phyloP scores from a whole-genome alignment of 2,888 invertebrate genomes.

The Clivina fossor region DNA sequence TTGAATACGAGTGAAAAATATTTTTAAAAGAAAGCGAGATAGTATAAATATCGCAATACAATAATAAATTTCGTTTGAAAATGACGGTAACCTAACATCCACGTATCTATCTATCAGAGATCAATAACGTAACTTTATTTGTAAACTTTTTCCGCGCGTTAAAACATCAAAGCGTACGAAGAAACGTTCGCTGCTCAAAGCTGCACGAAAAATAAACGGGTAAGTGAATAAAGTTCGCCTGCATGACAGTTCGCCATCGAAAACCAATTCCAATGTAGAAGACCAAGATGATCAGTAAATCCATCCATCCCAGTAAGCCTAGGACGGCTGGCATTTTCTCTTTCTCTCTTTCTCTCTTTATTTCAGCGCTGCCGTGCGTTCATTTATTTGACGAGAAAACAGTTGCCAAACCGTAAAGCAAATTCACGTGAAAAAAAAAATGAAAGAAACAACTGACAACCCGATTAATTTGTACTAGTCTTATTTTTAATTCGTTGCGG shows the following conservation, averaged over 20 bases:
- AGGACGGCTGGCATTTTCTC: too few species aligned
- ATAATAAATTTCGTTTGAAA: constrained; percentile 31
- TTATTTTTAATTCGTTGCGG: constrained; percentile 31
- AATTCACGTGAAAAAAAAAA: not conserved
- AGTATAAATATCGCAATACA: constrained; percentile 29
- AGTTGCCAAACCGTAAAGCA: not conserved
- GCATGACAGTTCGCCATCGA: constrained; percentile 28
- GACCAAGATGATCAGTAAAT: constrained; percentile 16
- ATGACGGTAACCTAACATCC: constrained; percentile 15
- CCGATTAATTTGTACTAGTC: constrained; percentile 34
- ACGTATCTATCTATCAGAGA: constrained; percentile 28
- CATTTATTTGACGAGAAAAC: constrained; percentile 28
- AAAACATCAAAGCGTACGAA: constrained; percentile 31
- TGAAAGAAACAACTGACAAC: constrained; percentile 27
- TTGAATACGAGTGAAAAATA: constrained; percentile 24
- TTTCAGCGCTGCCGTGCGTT: constrained; percentile 27
- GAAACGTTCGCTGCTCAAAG: constrained; percentile 28
- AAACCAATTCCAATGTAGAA: constrained; percentile 30
- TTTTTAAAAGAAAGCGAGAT: too few species aligned
- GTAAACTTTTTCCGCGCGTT: constrained; percentile 32
- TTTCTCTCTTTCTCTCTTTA: constrained; percentile 17
- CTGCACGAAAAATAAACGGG: constrained; percentile 32
- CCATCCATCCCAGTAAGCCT: too few species aligned
- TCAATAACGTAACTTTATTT: constrained; percentile 32
- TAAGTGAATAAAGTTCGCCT: constrained; percentile 31